These are phyloP conservation scores for Sarcophaga rosellei DNA, from an alignment of 2,888 invertebrate genomes.

Conservation along the genomic window DNA sequence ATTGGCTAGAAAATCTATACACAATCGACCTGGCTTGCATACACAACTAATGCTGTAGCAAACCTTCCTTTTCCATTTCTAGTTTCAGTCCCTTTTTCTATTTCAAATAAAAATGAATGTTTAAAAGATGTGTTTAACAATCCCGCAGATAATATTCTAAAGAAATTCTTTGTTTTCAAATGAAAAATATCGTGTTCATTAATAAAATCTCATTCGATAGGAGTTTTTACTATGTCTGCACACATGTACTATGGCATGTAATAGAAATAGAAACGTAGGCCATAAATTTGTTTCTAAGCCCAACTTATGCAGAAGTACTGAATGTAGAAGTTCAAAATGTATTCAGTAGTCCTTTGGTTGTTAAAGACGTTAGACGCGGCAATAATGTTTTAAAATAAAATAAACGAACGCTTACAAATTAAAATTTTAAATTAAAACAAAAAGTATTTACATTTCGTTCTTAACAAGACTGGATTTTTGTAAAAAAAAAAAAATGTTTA, in stretches of 20 bases:
- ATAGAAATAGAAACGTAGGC: slow-evolving; percentile 30
- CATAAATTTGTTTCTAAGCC: slow-evolving; percentile 36
- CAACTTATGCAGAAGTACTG: slow-evolving; percentile 19
- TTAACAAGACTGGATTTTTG: no score
- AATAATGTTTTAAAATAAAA: slow-evolving; percentile 21
- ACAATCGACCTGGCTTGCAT: slow-evolving; percentile 45
- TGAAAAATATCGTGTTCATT: slow-evolving; percentile 45
- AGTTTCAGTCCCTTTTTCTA: background rate
- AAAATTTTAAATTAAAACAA: background rate
- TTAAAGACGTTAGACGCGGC: slow-evolving; percentile 21
- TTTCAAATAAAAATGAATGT: slow-evolving; percentile 40
- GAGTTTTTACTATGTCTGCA: slow-evolving; percentile 3
- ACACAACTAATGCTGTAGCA: background rate
- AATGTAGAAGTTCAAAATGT: slow-evolving; percentile 24
- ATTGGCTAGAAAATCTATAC: slow-evolving; percentile 56
- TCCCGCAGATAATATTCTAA: slow-evolving; percentile 51
- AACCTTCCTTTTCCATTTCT: background rate
- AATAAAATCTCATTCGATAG: slow-evolving; percentile 29
- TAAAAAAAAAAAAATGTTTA: slow-evolving; percentile 37
- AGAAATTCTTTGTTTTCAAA: slow-evolving; percentile 40
- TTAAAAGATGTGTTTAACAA: slow-evolving; percentile 56
- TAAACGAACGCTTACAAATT: background rate
- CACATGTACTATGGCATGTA: background rate
- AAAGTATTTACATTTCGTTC: no score
- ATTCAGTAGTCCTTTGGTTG: slow-evolving; percentile 59